phyloP scores from a whole-genome alignment of 1,140 invertebrate species.

The Stegodyphus dumicola region DNA sequence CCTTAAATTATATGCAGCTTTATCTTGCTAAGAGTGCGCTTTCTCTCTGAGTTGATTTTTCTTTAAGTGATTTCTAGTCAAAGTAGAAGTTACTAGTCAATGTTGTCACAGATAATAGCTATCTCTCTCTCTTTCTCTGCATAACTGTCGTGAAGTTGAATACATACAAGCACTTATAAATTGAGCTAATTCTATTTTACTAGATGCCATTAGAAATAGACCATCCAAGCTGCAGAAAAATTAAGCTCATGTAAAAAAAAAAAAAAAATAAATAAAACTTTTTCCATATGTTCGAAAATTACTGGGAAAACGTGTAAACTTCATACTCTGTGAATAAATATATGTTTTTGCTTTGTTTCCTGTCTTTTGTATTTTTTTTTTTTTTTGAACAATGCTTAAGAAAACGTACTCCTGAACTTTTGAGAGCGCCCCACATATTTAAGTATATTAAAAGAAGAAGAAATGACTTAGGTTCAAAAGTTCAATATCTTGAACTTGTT shows the following conservation, averaged over 20 bases:
- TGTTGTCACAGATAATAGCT: constrained; percentile 34
- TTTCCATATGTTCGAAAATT: constrained; percentile 22
- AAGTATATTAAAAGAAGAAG: too few relatives aligned
- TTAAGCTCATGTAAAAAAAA: constrained; percentile 27
- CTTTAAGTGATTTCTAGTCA: constrained; percentile 14
- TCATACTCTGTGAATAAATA: constrained; percentile 57
- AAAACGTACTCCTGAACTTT: too few relatives aligned
- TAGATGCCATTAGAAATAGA: constrained; percentile 48
- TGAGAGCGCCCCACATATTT: too few relatives aligned
- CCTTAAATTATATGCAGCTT: constrained; percentile 6
- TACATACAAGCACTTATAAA: constrained; percentile 40
- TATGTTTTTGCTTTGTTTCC: constrained; percentile 34
- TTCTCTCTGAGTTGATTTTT: constrained; percentile 1
- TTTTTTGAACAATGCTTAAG: background rate
- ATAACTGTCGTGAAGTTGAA: constrained; percentile 33
- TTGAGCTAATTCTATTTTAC: constrained; percentile 57
- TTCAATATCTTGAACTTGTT: too few relatives aligned
- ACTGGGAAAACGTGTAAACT: constrained; percentile 26
- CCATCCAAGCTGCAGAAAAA: constrained; percentile 30
- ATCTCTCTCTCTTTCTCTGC: constrained; percentile 20
- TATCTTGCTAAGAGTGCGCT: background rate
- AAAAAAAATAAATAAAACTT: too few relatives aligned
- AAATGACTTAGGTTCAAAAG: too few relatives aligned
- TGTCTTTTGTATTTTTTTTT: constrained; percentile 11
- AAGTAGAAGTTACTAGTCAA: constrained; percentile 12